These are phyloP conservation scores for Siderastrea radians DNA, from an alignment of 92 coral and sea anemone species.

Conservation along the genomic window DNA sequence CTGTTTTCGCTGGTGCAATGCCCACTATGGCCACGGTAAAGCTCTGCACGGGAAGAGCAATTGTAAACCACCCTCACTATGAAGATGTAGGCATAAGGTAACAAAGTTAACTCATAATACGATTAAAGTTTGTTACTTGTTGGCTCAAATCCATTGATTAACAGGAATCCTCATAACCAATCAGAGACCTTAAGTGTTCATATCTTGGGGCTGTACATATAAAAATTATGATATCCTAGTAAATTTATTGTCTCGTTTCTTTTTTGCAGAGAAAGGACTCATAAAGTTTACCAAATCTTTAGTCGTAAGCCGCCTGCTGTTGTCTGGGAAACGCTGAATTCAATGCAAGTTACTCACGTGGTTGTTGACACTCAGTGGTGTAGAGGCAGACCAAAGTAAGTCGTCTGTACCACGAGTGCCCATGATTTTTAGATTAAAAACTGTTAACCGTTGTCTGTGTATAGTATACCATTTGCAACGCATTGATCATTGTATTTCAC, in stretches of 20 bases:
- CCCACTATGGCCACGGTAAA: constrained; percentile 99
- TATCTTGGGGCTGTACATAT: too few species aligned
- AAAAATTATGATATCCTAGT: neutral
- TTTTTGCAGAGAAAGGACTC: constrained; percentile 87
- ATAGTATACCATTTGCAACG: too few species aligned
- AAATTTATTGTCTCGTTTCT: neutral
- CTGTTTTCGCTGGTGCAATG: constrained; percentile 99
- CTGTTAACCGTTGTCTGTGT: too few species aligned
- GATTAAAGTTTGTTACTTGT: neutral
- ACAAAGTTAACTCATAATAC: neutral
- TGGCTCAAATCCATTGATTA: too few species aligned
- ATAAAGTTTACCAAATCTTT: constrained; percentile 96
- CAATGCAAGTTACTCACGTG: constrained; percentile 93
- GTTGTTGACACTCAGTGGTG: constrained; percentile 96
- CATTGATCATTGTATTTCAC: too few species aligned
- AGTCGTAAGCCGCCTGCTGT: constrained; percentile 96
- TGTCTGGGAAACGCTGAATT: constrained; percentile 87
- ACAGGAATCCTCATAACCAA: too few species aligned
- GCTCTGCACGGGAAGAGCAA: constrained; percentile 89
- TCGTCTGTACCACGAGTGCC: too few species aligned
- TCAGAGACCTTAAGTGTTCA: too few species aligned
- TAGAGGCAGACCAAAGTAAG: constrained; percentile 93
- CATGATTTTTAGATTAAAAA: too few species aligned
- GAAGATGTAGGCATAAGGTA: constrained; percentile 98
- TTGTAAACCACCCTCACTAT: constrained; percentile 98